Percentiles rank a stretch among this genome's conserved stretches.
Evolutionary conservation across 2,113 vertebrate species (phyloP).

Genomic region (Chaetorhynchus papuensis): DNA sequence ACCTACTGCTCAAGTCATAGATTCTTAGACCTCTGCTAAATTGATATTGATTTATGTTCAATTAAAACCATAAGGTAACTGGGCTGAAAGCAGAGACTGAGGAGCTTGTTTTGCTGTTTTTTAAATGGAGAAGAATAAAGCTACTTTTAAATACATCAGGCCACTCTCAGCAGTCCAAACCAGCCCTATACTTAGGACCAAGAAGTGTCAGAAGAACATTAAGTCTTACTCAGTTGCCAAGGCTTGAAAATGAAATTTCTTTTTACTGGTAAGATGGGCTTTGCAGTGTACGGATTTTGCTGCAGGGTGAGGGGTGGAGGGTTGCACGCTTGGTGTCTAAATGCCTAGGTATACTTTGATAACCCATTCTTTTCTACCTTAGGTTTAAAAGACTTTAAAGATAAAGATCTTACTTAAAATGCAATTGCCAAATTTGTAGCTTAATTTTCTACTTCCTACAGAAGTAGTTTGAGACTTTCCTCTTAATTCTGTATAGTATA

Average conservation of each 20-base stretch:
- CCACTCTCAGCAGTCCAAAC: not conserved
- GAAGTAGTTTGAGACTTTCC: not conserved
- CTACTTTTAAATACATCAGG: not conserved
- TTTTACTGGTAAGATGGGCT: not conserved
- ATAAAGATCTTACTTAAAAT: not conserved
- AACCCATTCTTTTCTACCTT: not conserved
- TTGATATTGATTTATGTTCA: slow-evolving; percentile 63
- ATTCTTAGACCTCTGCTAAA: slow-evolving; percentile 51
- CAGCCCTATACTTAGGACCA: not conserved
- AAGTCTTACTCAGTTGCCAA: not conserved
- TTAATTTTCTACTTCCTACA: not conserved
- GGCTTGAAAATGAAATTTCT: not conserved
- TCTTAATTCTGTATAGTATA: not conserved
- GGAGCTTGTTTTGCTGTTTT: slow-evolving; percentile 14
- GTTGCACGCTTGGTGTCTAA: not conserved
- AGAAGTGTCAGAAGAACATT: not conserved
- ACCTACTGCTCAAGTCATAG: slow-evolving; percentile 48
- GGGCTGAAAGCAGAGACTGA: not conserved
- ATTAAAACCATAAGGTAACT: slow-evolving; percentile 47
- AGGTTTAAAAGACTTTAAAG: not conserved
- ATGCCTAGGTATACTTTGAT: not conserved
- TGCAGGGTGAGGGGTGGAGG: not conserved
- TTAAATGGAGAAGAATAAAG: not conserved
- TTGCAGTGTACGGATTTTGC: not conserved
- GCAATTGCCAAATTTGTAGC: not conserved